Conservation (phyloP, 64 coral and sea anemone species). For the Pocillopora damicornis region DNA sequence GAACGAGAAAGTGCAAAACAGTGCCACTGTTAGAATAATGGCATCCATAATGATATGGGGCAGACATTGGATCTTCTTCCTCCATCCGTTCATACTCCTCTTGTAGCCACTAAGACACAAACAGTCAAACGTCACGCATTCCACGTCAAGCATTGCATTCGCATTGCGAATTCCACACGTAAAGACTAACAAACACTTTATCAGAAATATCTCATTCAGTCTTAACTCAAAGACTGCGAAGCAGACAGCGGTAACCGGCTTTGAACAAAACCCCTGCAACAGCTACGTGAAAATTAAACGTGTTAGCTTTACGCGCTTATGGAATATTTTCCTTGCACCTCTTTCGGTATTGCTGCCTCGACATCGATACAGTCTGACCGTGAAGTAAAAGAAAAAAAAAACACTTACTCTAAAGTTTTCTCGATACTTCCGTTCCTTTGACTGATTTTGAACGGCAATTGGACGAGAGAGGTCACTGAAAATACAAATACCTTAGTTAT, state of each 20-base stretch:
- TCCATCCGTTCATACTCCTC: constrained; percentile 75
- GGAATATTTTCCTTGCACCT: no score
- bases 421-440: constrained; percentile 74
- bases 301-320: no score
- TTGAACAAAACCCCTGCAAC: no score
- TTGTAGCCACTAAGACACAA: constrained; percentile 62
- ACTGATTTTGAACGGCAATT: constrained; percentile 89
- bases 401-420: constrained; percentile 77
- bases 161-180: neutral
- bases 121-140: neutral
- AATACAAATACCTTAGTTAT: neutral
- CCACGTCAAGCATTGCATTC: neutral
- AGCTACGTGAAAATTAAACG: no score
- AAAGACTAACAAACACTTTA: neutral
- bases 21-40: constrained; percentile 99
- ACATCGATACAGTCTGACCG: no score
- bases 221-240: no score
- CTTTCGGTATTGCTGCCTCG: no score
- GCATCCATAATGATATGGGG: constrained; percentile 90
- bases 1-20: constrained; percentile 85
- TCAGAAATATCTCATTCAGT: neutral
- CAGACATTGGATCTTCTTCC: constrained; percentile 70
- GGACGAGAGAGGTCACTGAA: constrained; percentile 84
- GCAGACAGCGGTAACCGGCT: no score
- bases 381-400: neutral